Base-by-base conservation (phyloP, 2,888 invertebrate species). In the Branchipolynoe longqiensis region DNA sequence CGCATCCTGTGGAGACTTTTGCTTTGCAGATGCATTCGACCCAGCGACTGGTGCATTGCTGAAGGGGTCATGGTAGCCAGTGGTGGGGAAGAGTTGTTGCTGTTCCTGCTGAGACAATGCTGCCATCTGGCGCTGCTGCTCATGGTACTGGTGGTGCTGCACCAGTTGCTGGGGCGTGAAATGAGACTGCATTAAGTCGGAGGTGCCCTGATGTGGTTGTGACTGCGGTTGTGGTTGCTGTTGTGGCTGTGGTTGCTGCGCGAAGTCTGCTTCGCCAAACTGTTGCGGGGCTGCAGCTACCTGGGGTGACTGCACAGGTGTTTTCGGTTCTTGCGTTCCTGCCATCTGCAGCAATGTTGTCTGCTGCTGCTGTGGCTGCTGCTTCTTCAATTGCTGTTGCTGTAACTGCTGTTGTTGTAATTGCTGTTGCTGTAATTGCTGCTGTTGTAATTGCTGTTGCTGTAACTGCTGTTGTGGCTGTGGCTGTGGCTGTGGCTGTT, bases 1-100 rank as follows among this genome's bases (percentile, higher is more conserved):
- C n/a, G 90, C 95, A 95, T 88, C 96, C 93, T 88, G 94, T 74
- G n/a, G 89, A 62, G 81, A 85, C 84, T 85, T 81, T 86, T 84
- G 59, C 90, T 87, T 36, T 89, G 89, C 64, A 90, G 88, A 85
- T 86, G n/a, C n/a, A n/a, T n/a, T n/a, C n/a, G 85, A 83, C 38
- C 48, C 22, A 28, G 89, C 73, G 69, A 83, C 25, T 41, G 86
- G 82, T 33, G 85, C 62, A 73, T 64, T 33, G 82, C 73, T 6
- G 74, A 74, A 56, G 84, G 69, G 36, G 81, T 74, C 31, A 59
- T 59, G 83, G 40, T 31, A 86, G 82, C 73, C 82, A 58, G 84
- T 28, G 84, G 74, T n/a, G 83, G 84, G 33, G 83, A 58, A 64
- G 14, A 82, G 59, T 62, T 85, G 78, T 82, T 85, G 85, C 82